Base-by-base conservation (phyloP, 2,113 vertebrate genomes). In the Tychaedon coryphoeus region DNA sequence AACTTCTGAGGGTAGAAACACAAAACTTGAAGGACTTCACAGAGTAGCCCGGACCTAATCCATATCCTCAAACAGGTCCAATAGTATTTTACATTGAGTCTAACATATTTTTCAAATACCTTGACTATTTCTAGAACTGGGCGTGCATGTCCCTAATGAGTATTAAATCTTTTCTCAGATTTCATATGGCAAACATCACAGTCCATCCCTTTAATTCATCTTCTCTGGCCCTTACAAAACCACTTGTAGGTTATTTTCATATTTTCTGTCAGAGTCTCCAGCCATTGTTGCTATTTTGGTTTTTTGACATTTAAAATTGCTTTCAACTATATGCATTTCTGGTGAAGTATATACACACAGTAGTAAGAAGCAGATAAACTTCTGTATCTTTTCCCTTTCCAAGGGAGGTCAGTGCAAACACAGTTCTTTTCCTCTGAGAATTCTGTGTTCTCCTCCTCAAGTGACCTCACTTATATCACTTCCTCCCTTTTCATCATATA, bases 281-380 rank as follows among this genome's bases (percentile, higher is more conserved):
- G n/a, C 19, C 31, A 6, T 12, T 23, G n/a, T 19, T 53, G 17
- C 11, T 12, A 4, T 28, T 79, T 61, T n/a, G 1, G 1, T 0
- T 9, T 66, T 61, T 70, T 45, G 10, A 8, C 22, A 28, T 31
- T 64, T 53, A 76, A 65, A 75, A 90, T 28, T 29, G 1, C 5
- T 73, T 88, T 79, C 18, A 84, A 29, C 5, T 12, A 8, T 33
- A 64, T 1, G 2, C 8, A 45, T 58, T 86, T 51, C 42, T 76
- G 29, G 19, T 40, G 64, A 53, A n/a, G 8, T 29, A 45, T 18
- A 12, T 33, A 10, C 28, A 91, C 8, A 11, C 6, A 42, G 31
- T 8, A 75, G 15, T 26, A 76, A 83, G 28, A 71, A 81, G 40
- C 12, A 53, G 8, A 70, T 28, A 57, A 74, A 76, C 5, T 66